A percentile compares a stretch with the other conserved stretches of the same genome.
Evolutionary conservation across 2,113 vertebrate species (phyloP).

Genomic region (Suncus etruscus): DNA sequence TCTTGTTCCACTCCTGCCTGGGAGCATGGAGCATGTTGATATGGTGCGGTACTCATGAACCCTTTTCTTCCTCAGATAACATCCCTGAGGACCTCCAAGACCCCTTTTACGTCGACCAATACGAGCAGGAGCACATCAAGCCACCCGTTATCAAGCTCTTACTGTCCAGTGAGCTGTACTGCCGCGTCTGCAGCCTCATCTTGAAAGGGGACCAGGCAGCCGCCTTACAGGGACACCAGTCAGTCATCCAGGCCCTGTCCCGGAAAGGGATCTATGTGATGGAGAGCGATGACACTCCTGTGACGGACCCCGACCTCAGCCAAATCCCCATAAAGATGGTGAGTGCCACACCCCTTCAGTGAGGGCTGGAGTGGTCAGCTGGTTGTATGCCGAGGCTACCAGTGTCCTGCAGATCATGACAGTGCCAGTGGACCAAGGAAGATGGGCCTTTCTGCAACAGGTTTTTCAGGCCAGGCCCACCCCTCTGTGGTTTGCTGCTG

Average conservation of each 20-base stretch:
- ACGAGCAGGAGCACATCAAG: slow-evolving; percentile 98
- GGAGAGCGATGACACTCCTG: slow-evolving; percentile 92
- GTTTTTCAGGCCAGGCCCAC: too few species aligned
- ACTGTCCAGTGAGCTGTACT: slow-evolving; percentile 95
- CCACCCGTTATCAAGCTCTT: slow-evolving; percentile 93
- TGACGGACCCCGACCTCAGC: slow-evolving; percentile 93
- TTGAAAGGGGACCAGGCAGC: slow-evolving; percentile 93
- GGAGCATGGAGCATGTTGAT: neutral
- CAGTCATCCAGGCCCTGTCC: slow-evolving; percentile 94
- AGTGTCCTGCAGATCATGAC: too few species aligned
- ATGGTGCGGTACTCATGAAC: neutral
- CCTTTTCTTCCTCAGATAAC: slow-evolving; percentile 88
- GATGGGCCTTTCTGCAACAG: too few species aligned
- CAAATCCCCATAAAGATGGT: slow-evolving; percentile 97
- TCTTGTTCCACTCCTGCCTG: neutral
- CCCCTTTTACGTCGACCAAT: slow-evolving; percentile 97
- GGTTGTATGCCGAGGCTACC: too few species aligned
- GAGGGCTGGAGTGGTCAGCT: too few species aligned
- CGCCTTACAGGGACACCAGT: slow-evolving; percentile 92
- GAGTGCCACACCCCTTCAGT: slow-evolving; percentile 55
- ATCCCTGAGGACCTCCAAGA: slow-evolving; percentile 95
- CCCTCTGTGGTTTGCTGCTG: too few species aligned
- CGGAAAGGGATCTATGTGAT: slow-evolving; percentile 96
- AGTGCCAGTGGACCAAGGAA: too few species aligned
- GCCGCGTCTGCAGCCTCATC: slow-evolving; percentile 94